Evolutionary conservation across 2,888 invertebrate species (phyloP), one percentile per base, ranked within the genome.

Genomic region (Acanthopleura granulata): DNA sequence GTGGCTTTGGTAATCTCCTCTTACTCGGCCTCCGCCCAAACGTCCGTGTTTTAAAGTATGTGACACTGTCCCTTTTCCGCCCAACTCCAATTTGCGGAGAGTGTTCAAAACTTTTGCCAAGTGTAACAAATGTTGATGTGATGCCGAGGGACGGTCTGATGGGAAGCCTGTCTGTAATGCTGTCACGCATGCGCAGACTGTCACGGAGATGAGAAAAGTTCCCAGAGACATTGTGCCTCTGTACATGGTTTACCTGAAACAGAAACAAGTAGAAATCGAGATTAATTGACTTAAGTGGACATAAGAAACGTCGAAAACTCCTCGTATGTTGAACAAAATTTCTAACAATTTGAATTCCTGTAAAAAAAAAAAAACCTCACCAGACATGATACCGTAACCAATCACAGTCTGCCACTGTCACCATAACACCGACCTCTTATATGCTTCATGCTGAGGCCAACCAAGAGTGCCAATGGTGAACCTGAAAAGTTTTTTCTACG

Each of bases 51-150:
- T 66, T 27, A 27, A 66, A 12, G 6, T 6, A 16, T 27, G 66
- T 22, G 66, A 27, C 25, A 27, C 6, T 27, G 66, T 66, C 22
- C 66, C 66, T 25, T 66, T 66, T 22, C 66, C 66, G 29, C 66
- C 14, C 16, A 66, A 66, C 25, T 66, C 66, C 22, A 66, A 27
- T 27, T 27, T 66, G 25, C 66, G 66, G 66, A 66, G 66, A 66
- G 66, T 66, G 66, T 66, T 66, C 16, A 66, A 66, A 22, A 66
- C 66, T 66, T 66, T 66, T 27, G 66, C 66, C 29, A 66, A 66
- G 25, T 27, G 66, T 22, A 27, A 22, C 22, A 66, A 27, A 16
- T 66, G 1, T 66, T 27, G 25, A 27, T 66, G 22, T 27, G 66
- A 27, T 22, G 22, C 1, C 16, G 66, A 27, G 15, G 22, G 22